Base-by-base conservation (phyloP, 2,797 vertebrate species). In the Onychomys arenicola region DNA sequence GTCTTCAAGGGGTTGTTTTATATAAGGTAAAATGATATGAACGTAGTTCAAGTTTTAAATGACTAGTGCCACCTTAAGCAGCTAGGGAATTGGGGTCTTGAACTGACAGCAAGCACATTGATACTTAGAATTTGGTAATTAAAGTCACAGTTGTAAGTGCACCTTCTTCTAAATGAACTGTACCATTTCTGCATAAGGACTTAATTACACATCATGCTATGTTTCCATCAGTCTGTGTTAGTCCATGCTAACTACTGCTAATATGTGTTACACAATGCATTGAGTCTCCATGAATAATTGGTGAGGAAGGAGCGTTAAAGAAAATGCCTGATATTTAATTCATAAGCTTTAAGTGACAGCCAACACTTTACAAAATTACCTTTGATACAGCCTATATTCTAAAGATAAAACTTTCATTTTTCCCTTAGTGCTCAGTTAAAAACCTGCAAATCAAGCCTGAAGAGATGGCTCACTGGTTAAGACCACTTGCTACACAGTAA, bases 51-150 rank as follows among this genome's bases (percentile, higher is more conserved):
- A 85, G 16, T 63, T 94, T 89, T 37, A 96, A 86, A 83, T 67
- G 55, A 73, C 61, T 83, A 91, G 21, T 11, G 29, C 63, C 81
- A 86, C 37, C 37, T 84, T 63, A 90, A 95, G 61, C 43, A 93
- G 69, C 91, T 76, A 40, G 65, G 57, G 89, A 94, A 93, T 91
- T 77, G 46, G 32, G 25, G 83, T 14, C 29, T 37, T 95, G 32
- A 21, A 12, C 67, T 92, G 84, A 82, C 49, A 90, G 65, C 82
- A 3, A 6, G 34, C 10, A 71, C n/a, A 85, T 0, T 82, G 12
- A 29, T 97, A 89, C 77, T 93, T 82, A 67, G 65, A 82, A 81
- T 93, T 97, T 88, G 83, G 67, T 92, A 94, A 95, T 93, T 95
- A 94, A 91, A 76, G 59, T 95, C 93, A 83, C 46, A 73, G 61